These are phyloP conservation scores for Bombus soroeensis DNA, from an alignment of 1,140 invertebrate species.

Conservation along the genomic window DNA sequence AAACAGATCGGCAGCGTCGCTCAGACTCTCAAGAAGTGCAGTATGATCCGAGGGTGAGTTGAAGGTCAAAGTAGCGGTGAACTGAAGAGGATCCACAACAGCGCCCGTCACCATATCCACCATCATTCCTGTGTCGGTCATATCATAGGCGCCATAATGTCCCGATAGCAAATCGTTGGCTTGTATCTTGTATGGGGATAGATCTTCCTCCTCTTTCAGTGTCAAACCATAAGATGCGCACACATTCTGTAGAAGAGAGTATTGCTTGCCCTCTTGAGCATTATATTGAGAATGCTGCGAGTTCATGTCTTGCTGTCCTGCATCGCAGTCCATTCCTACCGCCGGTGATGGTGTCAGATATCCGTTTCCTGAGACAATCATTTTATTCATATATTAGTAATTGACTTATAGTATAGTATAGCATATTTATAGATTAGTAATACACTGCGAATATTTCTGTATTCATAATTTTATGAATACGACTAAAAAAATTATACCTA, in stretches of 20 bases:
- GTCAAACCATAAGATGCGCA: conserved; percentile 89
- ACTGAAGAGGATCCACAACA: conserved; percentile 91
- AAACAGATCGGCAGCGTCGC: conserved; percentile 90
- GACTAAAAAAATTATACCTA: neutral
- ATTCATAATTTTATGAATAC: neutral
- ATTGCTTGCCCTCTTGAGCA: conserved; percentile 87
- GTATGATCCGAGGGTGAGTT: conserved; percentile 89
- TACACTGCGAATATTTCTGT: neutral
- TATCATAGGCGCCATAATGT: conserved; percentile 87
- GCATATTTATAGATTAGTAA: too few species aligned
- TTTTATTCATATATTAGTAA: neutral
- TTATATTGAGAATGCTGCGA: conserved; percentile 79
- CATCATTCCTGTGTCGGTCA: conserved; percentile 90
- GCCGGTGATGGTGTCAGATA: conserved; percentile 85
- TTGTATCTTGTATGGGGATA: conserved; percentile 89
- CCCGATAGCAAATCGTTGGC: conserved; percentile 84
- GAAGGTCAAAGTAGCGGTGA: conserved; percentile 91
- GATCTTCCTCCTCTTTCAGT: conserved; percentile 90
- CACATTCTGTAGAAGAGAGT: conserved; percentile 90
- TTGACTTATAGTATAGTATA: too few species aligned
- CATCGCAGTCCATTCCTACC: conserved; percentile 89
- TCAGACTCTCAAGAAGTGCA: conserved; percentile 87
- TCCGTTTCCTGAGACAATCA: conserved; percentile 76
- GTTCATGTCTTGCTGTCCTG: conserved; percentile 84
- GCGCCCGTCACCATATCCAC: conserved; percentile 89